Evolutionary conservation across 2,113 vertebrate species (phyloP), one percentile per base, ranked within the genome.

Genomic region (Psophia crepitans): DNA sequence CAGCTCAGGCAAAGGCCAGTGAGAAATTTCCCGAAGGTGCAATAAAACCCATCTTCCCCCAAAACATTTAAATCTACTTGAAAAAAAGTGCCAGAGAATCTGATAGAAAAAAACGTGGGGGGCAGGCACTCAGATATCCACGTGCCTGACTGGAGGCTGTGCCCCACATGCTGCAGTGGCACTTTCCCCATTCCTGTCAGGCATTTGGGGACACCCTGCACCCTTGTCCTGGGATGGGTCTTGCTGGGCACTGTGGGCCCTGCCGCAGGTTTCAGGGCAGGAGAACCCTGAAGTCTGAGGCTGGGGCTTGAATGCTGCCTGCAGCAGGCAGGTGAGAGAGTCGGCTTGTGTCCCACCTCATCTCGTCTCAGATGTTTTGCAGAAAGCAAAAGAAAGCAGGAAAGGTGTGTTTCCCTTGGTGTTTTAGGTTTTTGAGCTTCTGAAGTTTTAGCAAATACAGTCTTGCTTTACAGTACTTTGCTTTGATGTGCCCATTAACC

Each of bases 121-220:
- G 13, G 4, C 1, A 0, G 10, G 12, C 1, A 1, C 35, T 82
- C 28, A 51, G 28, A 10, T 14, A 39, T 30, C 49, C 5, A 26
- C 3, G 1, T 37, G 9, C 3, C 1, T 7, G 10, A 1, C 21
- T 11, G 8, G 12, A 23, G 18, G 11, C 21, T 46, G 28, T 13
- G 37, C 11, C 44, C 18, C 24, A 17, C 1, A 2, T 6, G 24
- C 27, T 69, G 33, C 2, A 9, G 14, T 35, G 39, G 20, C 32
- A 14, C 6, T 6, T 66, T n/a, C 26, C 56, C 8, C 28, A 11
- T 10, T 8, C 11, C n/a, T 22, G 9, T 46, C 21, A 33, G 61
- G 17, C 23, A 27, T 11, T n/a, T 2, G 5, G 14, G n/a, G 33
- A 35, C 21, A 48, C 27, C 0, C 0, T 7, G 8, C 14, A 7